Percentiles rank a stretch among this genome's conserved stretches.
Evolutionary conservation across 2,113 vertebrate species (phyloP).

Genomic region (Ctenodactylus gundi): DNA sequence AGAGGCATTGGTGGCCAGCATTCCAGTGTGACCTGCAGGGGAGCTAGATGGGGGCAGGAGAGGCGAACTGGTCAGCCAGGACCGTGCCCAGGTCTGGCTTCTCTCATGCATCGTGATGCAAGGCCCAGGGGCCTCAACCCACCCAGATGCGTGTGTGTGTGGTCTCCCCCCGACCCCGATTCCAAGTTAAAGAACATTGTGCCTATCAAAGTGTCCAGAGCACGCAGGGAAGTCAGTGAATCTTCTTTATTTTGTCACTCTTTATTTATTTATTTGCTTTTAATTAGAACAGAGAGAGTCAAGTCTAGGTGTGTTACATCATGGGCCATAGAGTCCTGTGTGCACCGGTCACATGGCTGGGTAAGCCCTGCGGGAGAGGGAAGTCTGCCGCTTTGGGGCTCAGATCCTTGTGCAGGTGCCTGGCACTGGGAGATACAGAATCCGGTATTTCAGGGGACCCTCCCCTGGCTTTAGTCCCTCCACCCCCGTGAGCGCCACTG

Average conservation of each 20-base stretch:
- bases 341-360: not conserved
- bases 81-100: not conserved
- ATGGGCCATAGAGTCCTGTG: not conserved
- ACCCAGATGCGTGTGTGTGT: no score
- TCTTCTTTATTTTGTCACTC: constrained; percentile 32
- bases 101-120: accelerated
- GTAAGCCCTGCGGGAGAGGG: accelerated
- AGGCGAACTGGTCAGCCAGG: not conserved
- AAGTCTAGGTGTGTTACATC: not conserved
- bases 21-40: not conserved
- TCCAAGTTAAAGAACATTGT: not conserved
- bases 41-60: not conserved
- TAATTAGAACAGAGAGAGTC: constrained; percentile 39
- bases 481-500: not conserved
- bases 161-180: not conserved
- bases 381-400: not conserved
- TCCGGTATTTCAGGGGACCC: accelerated
- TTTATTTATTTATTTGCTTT: constrained; percentile 61
- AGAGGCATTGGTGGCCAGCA: not conserved
- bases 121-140: not conserved
- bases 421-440: not conserved
- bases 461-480: not conserved
- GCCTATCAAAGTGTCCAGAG: not conserved
- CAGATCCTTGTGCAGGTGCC: not conserved
- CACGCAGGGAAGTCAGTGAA: not conserved